A percentile compares a stretch with the other conserved stretches of the same genome.
phyloP scores from a whole-genome alignment of 2,888 invertebrate genomes.

The Cyclophora albipunctata region DNA sequence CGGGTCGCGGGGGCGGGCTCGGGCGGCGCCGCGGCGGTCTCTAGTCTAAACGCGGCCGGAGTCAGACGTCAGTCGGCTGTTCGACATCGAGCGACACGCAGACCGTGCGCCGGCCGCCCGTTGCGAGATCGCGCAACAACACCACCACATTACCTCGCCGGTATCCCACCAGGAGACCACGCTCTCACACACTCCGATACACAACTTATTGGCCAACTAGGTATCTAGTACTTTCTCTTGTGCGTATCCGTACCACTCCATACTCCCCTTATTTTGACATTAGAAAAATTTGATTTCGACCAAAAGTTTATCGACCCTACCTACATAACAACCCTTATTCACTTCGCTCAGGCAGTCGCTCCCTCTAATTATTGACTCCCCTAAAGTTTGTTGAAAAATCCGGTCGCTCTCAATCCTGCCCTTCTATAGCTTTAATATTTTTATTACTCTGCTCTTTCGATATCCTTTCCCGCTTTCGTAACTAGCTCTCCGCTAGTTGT shows the following conservation, averaged over 20 bases:
- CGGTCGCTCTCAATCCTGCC: conserved; percentile 47
- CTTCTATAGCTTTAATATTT: conserved; percentile 59
- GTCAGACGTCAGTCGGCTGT: conserved; percentile 52
- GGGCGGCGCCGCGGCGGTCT: conserved; percentile 51
- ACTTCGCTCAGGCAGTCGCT: conserved; percentile 60
- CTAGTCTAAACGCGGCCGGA: conserved; percentile 25
- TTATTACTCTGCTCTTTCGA: conserved; percentile 42
- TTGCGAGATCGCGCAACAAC: conserved; percentile 38
- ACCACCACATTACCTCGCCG: conserved; percentile 12
- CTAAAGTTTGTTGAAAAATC: conserved; percentile 62
- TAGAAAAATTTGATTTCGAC: conserved; percentile 7
- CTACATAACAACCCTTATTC: conserved; percentile 69
- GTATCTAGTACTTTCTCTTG: neutral
- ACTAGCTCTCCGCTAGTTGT: conserved; percentile 25
- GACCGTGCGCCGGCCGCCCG: conserved; percentile 59
- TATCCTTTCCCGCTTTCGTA: conserved; percentile 26
- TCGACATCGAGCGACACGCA: conserved; percentile 59
- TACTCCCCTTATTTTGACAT: conserved; percentile 1
- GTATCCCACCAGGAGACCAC: conserved; percentile 9
- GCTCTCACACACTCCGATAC: conserved; percentile 4
- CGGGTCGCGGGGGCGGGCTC: conserved; percentile 57
- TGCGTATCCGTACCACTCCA: neutral
- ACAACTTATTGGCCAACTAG: conserved; percentile 5
- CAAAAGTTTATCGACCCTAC: conserved; percentile 68
- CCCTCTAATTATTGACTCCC: conserved; percentile 73